Evolutionary conservation across 2,888 invertebrate genomes (phyloP), one percentile per base, ranked within the genome.

Genomic region (Blastobasis lacticolella): DNA sequence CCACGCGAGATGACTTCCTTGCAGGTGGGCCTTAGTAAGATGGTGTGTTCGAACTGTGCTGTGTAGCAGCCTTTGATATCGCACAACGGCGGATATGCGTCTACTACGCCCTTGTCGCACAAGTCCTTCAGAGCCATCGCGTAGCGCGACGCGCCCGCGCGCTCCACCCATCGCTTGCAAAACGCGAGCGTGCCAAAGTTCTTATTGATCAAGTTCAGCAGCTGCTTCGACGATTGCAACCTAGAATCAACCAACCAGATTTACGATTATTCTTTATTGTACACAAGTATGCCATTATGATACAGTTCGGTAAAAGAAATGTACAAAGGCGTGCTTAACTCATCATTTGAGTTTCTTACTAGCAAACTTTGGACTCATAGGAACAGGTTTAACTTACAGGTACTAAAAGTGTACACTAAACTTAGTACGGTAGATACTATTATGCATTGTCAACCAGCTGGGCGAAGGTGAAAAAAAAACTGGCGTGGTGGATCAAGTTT

Each of bases 11-110:
- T 94, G 37, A 99, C 93, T 84, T 99, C 99, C 84, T 99, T 99
- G 89, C 98, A 99, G 0, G 98, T 98, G 45, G 99, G 99, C 67
- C 99, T 91, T 59, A 99, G 90, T 63, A 99, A 92, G 69, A 99
- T 94, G 5, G 99, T 99, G 84, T 99, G 99, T 78, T 99, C 99
- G 77, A 96, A 99, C 88, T 99, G 99, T 46, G 99, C 99, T 0
- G 99, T 99, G 86, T 98, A 99, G 78, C 96, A 97, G 53, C 99
- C 99, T 80, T 96, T 97, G 59, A 95, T 91, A 87, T 99, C 99
- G 75, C 98, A 99, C 50, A 99, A 91, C 6, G 99, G 99, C 23
- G 99, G 99, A 86, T 99, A 99, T 0, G 99, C 94, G 73, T 98
- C 97, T n/a, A 99, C 96, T 38, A 98, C 95, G 49, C 96, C 96